Percentiles rank a stretch among this genome's conserved stretches.
Conservation (phyloP, 2,113 vertebrate species). For the Cygnus atratus region DNA sequence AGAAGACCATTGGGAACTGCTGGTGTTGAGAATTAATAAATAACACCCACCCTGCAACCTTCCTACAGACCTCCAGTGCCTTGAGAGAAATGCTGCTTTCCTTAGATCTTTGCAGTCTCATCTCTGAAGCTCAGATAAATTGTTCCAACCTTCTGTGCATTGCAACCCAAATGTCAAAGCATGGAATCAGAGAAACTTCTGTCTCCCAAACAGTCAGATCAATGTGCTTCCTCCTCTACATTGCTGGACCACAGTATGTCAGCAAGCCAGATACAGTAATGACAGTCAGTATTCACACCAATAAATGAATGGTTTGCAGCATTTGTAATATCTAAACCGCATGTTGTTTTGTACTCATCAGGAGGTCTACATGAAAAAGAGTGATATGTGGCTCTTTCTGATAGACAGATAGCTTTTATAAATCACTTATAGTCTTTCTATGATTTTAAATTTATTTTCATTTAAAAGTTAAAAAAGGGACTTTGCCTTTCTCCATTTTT, state of each 20-base stretch:
- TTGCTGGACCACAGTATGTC: slow-evolving; percentile 1
- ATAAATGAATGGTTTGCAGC: slow-evolving; percentile 1
- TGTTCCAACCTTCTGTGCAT: slow-evolving; percentile 14
- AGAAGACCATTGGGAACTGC: background rate
- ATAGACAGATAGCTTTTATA: background rate
- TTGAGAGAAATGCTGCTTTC: background rate
- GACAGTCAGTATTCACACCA: background rate
- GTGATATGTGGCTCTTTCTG: background rate
- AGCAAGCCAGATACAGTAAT: slow-evolving; percentile 17
- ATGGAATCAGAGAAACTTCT: slow-evolving; percentile 33
- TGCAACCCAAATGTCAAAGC: slow-evolving; percentile 50
- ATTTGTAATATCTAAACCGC: background rate
- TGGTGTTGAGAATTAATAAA: background rate
- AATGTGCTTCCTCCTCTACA: background rate
- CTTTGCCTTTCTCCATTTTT: background rate
- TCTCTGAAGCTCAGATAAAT: slow-evolving; percentile 19
- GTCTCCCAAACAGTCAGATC: background rate
- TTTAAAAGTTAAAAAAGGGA: background rate
- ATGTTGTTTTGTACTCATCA: background rate
- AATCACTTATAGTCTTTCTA: background rate
- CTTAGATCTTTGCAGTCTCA: background rate
- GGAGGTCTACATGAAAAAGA: background rate
- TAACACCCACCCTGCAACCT: background rate
- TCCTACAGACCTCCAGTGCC: background rate
- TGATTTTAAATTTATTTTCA: background rate